Percentiles rank a stretch among this genome's conserved stretches.
Evolutionary conservation across 2,113 vertebrate species (phyloP).

Genomic region (Antennarius striatus): DNA sequence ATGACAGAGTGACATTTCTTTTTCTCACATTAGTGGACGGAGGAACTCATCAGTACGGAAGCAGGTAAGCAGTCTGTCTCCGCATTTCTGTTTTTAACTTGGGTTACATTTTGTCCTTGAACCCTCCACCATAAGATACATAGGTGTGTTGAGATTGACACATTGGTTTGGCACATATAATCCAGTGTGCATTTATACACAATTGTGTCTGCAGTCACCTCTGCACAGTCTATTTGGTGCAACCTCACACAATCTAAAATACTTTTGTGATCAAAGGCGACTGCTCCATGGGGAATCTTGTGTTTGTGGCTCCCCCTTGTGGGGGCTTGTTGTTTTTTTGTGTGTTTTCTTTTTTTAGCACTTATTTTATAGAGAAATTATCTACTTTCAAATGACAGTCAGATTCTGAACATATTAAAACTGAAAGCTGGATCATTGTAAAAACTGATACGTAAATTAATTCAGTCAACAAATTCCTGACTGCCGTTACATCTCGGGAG

Average conservation of each 20-base stretch:
- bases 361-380: slow-evolving; percentile 2
- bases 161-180: neutral
- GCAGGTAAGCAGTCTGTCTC: slow-evolving; percentile 85
- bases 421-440: neutral
- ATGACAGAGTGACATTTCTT: slow-evolving; percentile 61
- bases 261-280: slow-evolving; percentile 5
- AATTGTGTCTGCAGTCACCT: slow-evolving; percentile 3
- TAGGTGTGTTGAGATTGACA: neutral
- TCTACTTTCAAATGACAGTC: neutral
- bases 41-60: slow-evolving; percentile 91
- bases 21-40: slow-evolving; percentile 74
- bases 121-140: neutral
- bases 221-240: neutral
- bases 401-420: neutral
- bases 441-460: neutral
- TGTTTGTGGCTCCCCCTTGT: slow-evolving; percentile 66
- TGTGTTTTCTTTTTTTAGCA: neutral
- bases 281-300: neutral
- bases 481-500: slow-evolving; percentile 1
- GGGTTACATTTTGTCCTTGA: neutral
- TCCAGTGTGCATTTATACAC: neutral
- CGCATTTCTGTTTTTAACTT: neutral
- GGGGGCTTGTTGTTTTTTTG: slow-evolving; percentile 17
- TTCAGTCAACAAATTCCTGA: neutral
- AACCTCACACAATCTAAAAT: neutral